These are phyloP conservation scores for Rambutsinella grinnellia DNA, from an alignment of 2,888 invertebrate species.

Conservation along the genomic window DNA sequence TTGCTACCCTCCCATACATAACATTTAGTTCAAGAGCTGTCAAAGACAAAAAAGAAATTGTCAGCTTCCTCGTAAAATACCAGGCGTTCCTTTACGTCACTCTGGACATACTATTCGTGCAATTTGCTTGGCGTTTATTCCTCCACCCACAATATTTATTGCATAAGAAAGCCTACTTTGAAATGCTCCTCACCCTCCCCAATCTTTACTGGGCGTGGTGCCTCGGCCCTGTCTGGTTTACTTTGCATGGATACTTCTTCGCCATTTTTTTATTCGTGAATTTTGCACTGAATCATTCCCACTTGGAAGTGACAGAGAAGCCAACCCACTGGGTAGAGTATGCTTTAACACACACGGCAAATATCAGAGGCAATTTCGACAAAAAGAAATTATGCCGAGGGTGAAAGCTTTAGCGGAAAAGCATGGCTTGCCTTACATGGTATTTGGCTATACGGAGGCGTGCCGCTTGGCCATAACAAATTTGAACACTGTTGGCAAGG, in stretches of 20 bases:
- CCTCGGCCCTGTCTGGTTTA: constrained; percentile 3
- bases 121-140: constrained; percentile 15
- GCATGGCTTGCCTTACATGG: too few species aligned
- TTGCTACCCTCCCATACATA: constrained; percentile 57
- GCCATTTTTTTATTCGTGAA: constrained; percentile 24
- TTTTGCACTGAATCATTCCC: constrained; percentile 33
- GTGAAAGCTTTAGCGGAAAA: constrained; percentile 10
- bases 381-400: constrained; percentile 4
- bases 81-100: constrained; percentile 36
- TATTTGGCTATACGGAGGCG: too few species aligned
- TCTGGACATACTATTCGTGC: constrained; percentile 3
- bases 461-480: constrained; percentile 18
- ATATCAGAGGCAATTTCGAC: constrained; percentile 44
- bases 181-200: constrained; percentile 10
- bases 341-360: constrained; percentile 11
- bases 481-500: constrained; percentile 12
- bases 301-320: constrained; percentile 12
- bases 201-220: not conserved
- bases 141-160: constrained; percentile 25
- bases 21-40: constrained; percentile 57
- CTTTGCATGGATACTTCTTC: not conserved
- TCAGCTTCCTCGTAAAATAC: constrained; percentile 20
- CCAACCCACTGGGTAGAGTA: constrained; percentile 32
- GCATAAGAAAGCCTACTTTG: too few species aligned
- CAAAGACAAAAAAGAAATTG: constrained; percentile 4